phyloP scores from a whole-genome alignment of 2,888 invertebrate species.

The Drosophila meridionalis region DNA sequence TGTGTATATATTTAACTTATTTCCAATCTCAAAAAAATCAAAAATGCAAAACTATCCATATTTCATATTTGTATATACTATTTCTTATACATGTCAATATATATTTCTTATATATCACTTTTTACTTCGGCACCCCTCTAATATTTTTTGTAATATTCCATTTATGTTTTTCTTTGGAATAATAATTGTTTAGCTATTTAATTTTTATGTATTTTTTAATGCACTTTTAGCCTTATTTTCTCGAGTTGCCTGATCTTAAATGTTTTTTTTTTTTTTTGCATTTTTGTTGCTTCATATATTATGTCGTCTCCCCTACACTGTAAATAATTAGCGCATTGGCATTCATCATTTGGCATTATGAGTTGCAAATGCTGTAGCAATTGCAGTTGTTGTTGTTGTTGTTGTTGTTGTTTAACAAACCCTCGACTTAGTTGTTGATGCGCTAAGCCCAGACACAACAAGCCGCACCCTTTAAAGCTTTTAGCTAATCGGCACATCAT shows the following conservation, averaged over 20 bases:
- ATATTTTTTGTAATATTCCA: neutral
- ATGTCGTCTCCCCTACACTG: neutral
- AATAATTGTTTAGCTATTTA: neutral
- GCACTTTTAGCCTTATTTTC: neutral
- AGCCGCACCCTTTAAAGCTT: conserved; percentile 50
- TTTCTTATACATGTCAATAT: neutral
- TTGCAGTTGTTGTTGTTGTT: conserved; percentile 12
- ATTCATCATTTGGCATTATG: conserved; percentile 38
- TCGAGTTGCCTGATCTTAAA: neutral
- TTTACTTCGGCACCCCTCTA: neutral
- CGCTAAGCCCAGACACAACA: conserved; percentile 25
- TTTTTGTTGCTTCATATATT: too few relatives aligned
- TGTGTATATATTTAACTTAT: too few relatives aligned
- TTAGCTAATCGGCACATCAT: conserved; percentile 49
- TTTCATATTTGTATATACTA: too few relatives aligned
- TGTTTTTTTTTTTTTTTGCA: neutral
- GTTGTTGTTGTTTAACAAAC: conserved; percentile 29
- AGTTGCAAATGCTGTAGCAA: conserved; percentile 11
- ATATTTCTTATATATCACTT: neutral
- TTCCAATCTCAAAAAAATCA: too few relatives aligned
- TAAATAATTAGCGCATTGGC: conserved; percentile 23
- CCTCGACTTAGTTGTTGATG: conserved; percentile 40
- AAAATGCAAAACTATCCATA: too few relatives aligned
- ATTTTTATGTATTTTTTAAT: neutral
- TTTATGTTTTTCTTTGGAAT: neutral